phyloP scores from a whole-genome alignment of 2,797 vertebrate species.

The Erpetoichthys calabaricus region DNA sequence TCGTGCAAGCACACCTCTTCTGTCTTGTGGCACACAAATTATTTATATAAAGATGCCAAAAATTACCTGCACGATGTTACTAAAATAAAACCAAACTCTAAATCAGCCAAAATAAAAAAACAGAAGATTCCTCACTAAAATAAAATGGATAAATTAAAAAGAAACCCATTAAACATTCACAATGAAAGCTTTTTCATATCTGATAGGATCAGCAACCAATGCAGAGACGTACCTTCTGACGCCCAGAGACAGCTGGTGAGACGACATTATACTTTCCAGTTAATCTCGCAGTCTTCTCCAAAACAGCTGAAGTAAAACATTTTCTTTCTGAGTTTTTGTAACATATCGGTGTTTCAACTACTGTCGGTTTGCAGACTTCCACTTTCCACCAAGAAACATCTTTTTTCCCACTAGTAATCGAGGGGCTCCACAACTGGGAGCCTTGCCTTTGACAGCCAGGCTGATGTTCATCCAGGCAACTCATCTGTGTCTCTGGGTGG shows the following conservation, averaged over 20 bases:
- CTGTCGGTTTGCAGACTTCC: conserved; percentile 13
- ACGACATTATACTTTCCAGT: conserved; percentile 14
- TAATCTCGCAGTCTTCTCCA: conserved; percentile 24
- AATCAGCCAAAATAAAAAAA: too few relatives aligned
- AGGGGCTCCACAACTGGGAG: not conserved
- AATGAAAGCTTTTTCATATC: too few relatives aligned
- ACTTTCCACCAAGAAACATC: conserved; percentile 22
- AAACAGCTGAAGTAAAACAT: conserved; percentile 25
- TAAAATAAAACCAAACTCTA: too few relatives aligned
- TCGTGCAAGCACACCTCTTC: too few relatives aligned
- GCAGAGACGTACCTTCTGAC: not conserved
- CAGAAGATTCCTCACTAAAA: too few relatives aligned
- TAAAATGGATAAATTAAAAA: too few relatives aligned
- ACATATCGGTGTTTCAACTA: conserved; percentile 4
- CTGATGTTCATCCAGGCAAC: not conserved
- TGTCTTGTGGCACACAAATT: too few relatives aligned
- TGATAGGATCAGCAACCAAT: too few relatives aligned
- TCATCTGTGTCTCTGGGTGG: conserved; percentile 7
- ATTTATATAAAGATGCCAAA: too few relatives aligned
- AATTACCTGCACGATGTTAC: too few relatives aligned
- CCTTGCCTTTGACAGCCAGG: too few relatives aligned
- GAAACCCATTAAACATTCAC: too few relatives aligned
- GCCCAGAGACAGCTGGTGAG: conserved; percentile 7
- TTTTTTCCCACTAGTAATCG: conserved; percentile 13
- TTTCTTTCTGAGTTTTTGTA: conserved; percentile 16